Base-by-base conservation (phyloP, 37 sponge, comb jelly and placozoan genomes). In the Tethya wilhelma region DNA sequence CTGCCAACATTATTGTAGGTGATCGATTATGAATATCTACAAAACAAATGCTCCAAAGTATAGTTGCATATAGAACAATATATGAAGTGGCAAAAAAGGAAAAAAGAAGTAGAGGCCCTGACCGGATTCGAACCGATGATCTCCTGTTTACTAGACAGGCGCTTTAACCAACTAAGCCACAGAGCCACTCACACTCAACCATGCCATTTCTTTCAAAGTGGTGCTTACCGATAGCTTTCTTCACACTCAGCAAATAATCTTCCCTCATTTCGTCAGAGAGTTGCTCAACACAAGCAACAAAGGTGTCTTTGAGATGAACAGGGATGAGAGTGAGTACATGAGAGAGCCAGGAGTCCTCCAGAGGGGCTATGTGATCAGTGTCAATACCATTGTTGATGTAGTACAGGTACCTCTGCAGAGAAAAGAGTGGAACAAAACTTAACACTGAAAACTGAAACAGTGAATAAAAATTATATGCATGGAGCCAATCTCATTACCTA, bases 311-410 rank as follows among this genome's bases (percentile, higher is more conserved):
- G 59, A 90, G 78, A 1, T 57, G 59, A 30, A 73, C 40, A 6
- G 71, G 90, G 2, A 93, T 81, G 58, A 79, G 69, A 1, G 56
- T 7, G 55, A 98, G 82, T 1, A 95, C 89, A 66, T 93, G 59
- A 14, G 55, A 56, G 14, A 98, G 80, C 94, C 94, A 95, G 30
- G 94, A 91, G 69, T 98, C 99, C 63, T 98, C 99, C 90, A 98
- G 81, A 3, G 99, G 99, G 20, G 99, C 96, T 4, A 98, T 90
- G 73, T 95, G 96, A 28, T 90, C 91, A 5, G 99, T 98, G 81
- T 98, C 99, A 29, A 98, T 95, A 12, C 99, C 99, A 85, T 95
- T 88, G 45, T 95, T 92, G 55, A 98, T 95, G 87, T 98, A 98
- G 88, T 98, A 98, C 45, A 88, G 85, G 78, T 98, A 98, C 37